Evolutionary conservation across 2,888 invertebrate species (phyloP), one percentile per base, ranked within the genome.

Genomic region (Heteropelma amictum): DNA sequence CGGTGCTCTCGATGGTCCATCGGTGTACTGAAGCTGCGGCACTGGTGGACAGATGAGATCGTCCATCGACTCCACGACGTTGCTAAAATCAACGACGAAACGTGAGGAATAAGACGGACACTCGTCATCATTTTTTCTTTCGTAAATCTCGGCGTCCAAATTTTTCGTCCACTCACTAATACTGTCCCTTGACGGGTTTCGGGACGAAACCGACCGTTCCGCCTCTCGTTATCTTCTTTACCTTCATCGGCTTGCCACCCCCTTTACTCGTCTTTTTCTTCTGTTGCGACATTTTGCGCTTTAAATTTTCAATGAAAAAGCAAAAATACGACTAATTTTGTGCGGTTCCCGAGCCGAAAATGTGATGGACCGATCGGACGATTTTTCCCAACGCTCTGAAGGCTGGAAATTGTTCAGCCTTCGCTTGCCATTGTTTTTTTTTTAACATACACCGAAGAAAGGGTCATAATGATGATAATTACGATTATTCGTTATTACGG

Each of bases 61-160:
- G 26, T 78, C 78, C 45, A 76, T 47, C 4, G 78, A 78, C n/a
- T 74, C 69, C 5, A 78, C 77, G 19, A 78, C 51, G 40, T 78
- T 78, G 40, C 78, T 78, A 42, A 54, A 78, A 53, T n/a, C 0
- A 12, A 47, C 7, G 10, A 47, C 47, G 8, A 30, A 28, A 28
- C n/a, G 17, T 30, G 17, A 35, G 14, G 2, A 38, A 14, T 10
- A 45, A 10, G 10, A 10, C 10, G 10, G 35, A 3, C 6, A 14
- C 14, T 14, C 40, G 1, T n/a, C n/a, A n/a, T 7, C 30, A 30
- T 30, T 40, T n/a, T 40, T 40, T 7, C 26, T 2, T 60, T 40
- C 23, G 8, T 61, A 12, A 12, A 14, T 49, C 23, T 6, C 10
- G 1, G 3, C 4, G 4, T 0, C 8, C 3, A 4, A 17, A 4